These are phyloP conservation scores for Aphidius colemani DNA, from an alignment of 2,888 invertebrate genomes.

Conservation along the genomic window DNA sequence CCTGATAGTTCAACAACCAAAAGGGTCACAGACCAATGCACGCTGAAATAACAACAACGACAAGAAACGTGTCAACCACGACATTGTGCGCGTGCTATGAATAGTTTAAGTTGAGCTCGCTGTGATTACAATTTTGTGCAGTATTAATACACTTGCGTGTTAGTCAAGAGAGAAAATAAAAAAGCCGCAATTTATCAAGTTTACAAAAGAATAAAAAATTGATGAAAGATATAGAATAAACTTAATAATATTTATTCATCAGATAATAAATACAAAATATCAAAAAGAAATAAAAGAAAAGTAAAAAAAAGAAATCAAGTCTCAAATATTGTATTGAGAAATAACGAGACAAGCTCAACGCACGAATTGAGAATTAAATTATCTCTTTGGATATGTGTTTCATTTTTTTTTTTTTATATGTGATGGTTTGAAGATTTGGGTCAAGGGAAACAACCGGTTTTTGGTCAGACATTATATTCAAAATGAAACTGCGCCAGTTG, in stretches of 20 bases:
- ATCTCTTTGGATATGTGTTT: constrained; percentile 7
- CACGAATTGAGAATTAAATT: constrained; percentile 2
- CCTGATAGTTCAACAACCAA: no score
- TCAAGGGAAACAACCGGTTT: constrained; percentile 48
- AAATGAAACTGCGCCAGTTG: no score
- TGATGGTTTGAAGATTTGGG: constrained; percentile 37
- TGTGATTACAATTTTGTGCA: constrained; percentile 41
- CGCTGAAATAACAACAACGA: constrained; percentile 26
- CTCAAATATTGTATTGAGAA: neutral
- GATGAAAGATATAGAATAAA: no score
- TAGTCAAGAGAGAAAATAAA: neutral
- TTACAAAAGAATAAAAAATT: no score
- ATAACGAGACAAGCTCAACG: no score
- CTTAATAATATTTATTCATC: no score
- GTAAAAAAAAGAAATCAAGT: constrained; percentile 5
- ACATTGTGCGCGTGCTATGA: constrained; percentile 50
- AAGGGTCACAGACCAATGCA: constrained; percentile 27
- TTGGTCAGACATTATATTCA: no score
- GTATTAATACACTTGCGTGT: constrained; percentile 23
- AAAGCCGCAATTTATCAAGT: no score
- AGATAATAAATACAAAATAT: no score
- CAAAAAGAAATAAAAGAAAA: neutral
- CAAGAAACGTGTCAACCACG: constrained; percentile 43
- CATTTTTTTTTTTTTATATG: no score
- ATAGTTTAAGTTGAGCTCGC: constrained; percentile 48